Conservation (phyloP, 2,113 vertebrate species). For the Helogale parvula region DNA sequence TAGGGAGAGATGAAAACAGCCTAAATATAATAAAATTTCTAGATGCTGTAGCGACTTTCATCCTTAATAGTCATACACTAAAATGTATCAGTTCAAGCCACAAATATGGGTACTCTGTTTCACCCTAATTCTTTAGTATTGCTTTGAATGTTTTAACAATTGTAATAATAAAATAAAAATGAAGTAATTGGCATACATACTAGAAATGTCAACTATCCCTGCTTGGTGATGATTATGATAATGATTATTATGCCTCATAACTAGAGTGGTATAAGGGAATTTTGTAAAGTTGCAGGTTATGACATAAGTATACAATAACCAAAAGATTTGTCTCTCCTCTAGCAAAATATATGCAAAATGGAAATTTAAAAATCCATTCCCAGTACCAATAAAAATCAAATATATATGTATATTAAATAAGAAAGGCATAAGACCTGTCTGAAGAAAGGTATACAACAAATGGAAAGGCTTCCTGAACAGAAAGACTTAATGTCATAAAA, state of each 20-base stretch:
- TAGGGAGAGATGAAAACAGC: background rate
- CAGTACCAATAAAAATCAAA: background rate
- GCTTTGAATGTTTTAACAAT: background rate
- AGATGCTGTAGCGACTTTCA: background rate
- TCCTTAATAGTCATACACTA: background rate
- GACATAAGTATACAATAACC: background rate
- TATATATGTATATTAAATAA: background rate
- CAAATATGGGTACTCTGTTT: background rate
- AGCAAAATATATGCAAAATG: background rate
- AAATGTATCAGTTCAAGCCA: background rate
- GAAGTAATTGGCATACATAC: background rate
- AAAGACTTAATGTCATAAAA: slow-evolving; percentile 40
- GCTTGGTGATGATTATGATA: background rate
- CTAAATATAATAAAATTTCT: slow-evolving; percentile 20
- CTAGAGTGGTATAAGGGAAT: background rate
- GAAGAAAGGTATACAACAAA: background rate
- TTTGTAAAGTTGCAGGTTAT: background rate
- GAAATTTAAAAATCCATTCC: background rate
- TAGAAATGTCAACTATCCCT: background rate
- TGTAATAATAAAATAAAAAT: background rate
- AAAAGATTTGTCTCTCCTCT: background rate
- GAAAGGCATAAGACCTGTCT: background rate
- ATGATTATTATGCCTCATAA: background rate
- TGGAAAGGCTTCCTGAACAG: background rate
- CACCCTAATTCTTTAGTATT: background rate